These are phyloP conservation scores for Helicoverpa assulta DNA, from an alignment of 2,888 invertebrate species.

Conservation along the genomic window DNA sequence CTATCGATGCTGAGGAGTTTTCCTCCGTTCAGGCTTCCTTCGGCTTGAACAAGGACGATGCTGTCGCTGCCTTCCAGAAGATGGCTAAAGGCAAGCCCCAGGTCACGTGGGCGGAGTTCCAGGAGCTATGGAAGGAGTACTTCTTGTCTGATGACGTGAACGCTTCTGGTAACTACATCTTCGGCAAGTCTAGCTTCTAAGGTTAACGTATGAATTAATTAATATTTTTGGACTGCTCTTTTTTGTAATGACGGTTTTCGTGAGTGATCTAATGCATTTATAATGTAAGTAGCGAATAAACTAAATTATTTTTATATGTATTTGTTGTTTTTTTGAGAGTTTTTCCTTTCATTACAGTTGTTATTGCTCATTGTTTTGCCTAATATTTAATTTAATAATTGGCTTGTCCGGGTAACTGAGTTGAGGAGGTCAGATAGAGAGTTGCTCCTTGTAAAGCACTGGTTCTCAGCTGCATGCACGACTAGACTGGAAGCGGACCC, in stretches of 20 bases:
- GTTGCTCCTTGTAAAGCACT: too few species aligned
- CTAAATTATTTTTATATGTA: conserved; percentile 24
- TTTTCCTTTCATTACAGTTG: too few species aligned
- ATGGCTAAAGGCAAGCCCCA: conserved; percentile 94
- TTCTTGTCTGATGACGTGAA: conserved; percentile 87
- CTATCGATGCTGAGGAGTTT: conserved; percentile 95
- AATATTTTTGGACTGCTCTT: conserved; percentile 21
- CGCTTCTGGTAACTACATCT: conserved; percentile 91
- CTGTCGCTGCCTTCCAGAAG: conserved; percentile 94
- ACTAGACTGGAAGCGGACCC: too few species aligned
- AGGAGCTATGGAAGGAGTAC: conserved; percentile 95
- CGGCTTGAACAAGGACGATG: conserved; percentile 93
- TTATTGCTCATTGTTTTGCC: too few species aligned
- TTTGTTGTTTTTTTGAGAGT: background rate
- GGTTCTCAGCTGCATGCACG: too few species aligned
- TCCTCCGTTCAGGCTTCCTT: conserved; percentile 94
- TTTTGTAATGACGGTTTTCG: background rate
- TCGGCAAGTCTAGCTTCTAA: conserved; percentile 89
- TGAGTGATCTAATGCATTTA: conserved; percentile 48
- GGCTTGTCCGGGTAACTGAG: too few species aligned
- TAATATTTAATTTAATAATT: too few species aligned
- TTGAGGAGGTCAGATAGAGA: too few species aligned
- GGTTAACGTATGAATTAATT: background rate
- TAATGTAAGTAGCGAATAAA: conserved; percentile 56
- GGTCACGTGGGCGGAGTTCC: conserved; percentile 94